Evolutionary conservation across 2,113 vertebrate genomes (phyloP), one percentile per base, ranked within the genome.

Genomic region (Hipposideros armiger): DNA sequence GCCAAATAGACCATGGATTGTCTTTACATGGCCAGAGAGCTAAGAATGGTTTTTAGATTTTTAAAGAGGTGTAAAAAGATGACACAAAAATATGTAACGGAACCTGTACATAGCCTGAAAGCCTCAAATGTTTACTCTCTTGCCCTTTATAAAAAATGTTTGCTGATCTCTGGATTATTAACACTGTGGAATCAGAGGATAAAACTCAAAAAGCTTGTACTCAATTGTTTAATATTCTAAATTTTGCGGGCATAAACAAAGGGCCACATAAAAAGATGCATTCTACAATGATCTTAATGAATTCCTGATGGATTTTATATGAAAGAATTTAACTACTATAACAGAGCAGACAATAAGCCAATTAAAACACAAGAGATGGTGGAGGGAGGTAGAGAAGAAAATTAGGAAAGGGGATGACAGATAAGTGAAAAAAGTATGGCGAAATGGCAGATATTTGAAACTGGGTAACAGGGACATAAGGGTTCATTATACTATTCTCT

Each of bases 261-360:
- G 32, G 26, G 45, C 9, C 56, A 93, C 32, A 73, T 40, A 77
- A 69, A 94, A 70, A 94, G 52, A 87, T n/a, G 32, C 20, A 36
- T 40, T 82, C 69, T 93, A 86, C 14, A 96, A 73, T 69, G 40
- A 69, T 58, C 40, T 90, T 77, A 90, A 81, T 74, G 7, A 91
- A 92, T 74, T 93, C 14, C 36, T 91, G 20, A 90, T 76, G 45
- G 64, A 66, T 84, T 69, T 97, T 67, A 42, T 45, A 64, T 69
- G 16, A 81, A 88, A 81, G 3, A 66, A 66, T 60, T 76, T 17
- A 95, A 17, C 50, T 26, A 60, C 52, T 60, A 50, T 56, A 91
- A 93, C 36, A 28, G 52, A 60, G 62, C 20, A 95, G 70, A 89
- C 85, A 45, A 30, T 2, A n/a, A 40, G 7, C 2, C 85, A 87